Evolutionary conservation across 2,888 invertebrate species (phyloP).

Genomic region (Drosophila affinis): DNA sequence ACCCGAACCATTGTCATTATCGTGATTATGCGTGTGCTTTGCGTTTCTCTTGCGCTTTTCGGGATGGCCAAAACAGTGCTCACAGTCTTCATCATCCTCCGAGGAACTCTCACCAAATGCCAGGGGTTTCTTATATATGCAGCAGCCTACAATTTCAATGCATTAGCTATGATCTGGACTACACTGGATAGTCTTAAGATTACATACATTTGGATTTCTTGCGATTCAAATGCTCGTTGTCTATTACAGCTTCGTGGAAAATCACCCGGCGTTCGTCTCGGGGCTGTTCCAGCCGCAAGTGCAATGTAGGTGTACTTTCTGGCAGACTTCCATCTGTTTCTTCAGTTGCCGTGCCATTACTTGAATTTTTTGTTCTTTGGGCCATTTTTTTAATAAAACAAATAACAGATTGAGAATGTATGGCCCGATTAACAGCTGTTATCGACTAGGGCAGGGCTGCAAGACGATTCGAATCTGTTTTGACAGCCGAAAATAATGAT

Average conservation of each 20-base stretch:
- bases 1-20: conserved; percentile 30
- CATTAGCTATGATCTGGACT: too few species aligned
- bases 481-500: neutral
- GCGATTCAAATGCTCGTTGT: conserved; percentile 97
- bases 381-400: conserved; percentile 59
- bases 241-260: conserved; percentile 95
- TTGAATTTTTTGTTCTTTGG: conserved; percentile 29
- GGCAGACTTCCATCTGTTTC: conserved; percentile 36
- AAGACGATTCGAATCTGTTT: too few species aligned
- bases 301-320: conserved; percentile 53
- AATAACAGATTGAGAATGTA: conserved; percentile 26
- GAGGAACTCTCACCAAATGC: conserved; percentile 95
- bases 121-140: conserved; percentile 95
- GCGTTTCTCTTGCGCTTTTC: conserved; percentile 86
- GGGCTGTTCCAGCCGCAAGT: conserved; percentile 88
- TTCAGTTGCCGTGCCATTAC: conserved; percentile 38
- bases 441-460: neutral
- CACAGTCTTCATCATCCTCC: conserved; percentile 92
- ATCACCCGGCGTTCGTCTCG: conserved; percentile 91
- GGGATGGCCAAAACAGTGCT: conserved; percentile 93
- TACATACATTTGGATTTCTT: conserved; percentile 98
- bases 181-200: neutral
- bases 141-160: conserved; percentile 88
- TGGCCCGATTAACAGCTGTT: conserved; percentile 4
- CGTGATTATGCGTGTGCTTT: conserved; percentile 36